These are phyloP conservation scores for Cephus pulcher DNA, from an alignment of 2,888 invertebrate species.

Conservation along the genomic window DNA sequence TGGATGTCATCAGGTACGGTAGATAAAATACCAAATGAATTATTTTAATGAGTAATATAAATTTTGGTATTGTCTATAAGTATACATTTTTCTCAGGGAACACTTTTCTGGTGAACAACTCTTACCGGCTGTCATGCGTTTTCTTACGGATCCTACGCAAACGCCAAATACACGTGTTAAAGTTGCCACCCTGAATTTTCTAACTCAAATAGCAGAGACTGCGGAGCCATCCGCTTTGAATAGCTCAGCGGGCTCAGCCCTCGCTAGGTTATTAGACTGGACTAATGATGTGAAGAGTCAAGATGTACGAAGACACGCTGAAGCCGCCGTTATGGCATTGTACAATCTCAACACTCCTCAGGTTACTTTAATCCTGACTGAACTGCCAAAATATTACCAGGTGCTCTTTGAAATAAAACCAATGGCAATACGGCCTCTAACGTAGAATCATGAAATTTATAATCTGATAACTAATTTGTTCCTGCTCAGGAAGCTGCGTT, in stretches of 20 bases:
- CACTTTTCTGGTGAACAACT: conserved; percentile 73
- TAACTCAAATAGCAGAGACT: conserved; percentile 74
- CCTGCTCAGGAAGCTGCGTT: conserved; percentile 75
- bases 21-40: not conserved
- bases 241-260: conserved; percentile 53
- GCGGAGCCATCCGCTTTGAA: conserved; percentile 68
- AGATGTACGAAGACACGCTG: conserved; percentile 75
- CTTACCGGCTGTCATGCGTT: conserved; percentile 73
- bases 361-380: conserved; percentile 84
- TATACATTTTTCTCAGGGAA: conserved; percentile 62
- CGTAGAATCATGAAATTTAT: not conserved
- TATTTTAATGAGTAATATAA: not conserved
- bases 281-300: conserved; percentile 77
- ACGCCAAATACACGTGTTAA: conserved; percentile 89
- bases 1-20: conserved; percentile 79
- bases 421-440: not conserved
- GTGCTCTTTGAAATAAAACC: conserved; percentile 25
- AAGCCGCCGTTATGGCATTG: conserved; percentile 80
- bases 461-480: not conserved
- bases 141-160: conserved; percentile 91
- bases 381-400: conserved; percentile 77
- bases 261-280: conserved; percentile 66
- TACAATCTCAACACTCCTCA: conserved; percentile 93
- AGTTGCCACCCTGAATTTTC: conserved; percentile 79
- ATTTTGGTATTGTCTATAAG: not conserved